phyloP scores from a whole-genome alignment of 1,140 invertebrate genomes.

The Oscheius sp. region DNA sequence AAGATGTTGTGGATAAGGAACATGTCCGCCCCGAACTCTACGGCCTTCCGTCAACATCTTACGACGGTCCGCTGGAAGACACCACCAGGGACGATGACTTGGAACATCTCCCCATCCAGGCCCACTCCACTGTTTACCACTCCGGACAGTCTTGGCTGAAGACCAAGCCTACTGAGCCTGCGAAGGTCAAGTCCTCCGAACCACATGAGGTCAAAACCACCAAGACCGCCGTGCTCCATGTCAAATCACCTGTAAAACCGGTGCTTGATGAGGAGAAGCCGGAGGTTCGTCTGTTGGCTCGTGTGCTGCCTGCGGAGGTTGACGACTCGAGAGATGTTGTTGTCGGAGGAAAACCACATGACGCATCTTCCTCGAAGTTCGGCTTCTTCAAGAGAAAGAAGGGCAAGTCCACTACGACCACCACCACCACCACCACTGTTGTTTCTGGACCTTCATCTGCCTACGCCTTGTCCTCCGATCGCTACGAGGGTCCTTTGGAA shows the following conservation, averaged over 20 bases:
- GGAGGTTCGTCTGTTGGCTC: constrained; percentile 7
- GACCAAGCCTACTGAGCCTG: background rate
- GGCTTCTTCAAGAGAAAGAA: constrained; percentile 22
- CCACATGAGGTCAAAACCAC: background rate
- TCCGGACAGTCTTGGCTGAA: background rate
- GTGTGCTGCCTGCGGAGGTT: background rate
- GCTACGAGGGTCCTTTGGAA: constrained; percentile 8
- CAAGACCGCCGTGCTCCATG: background rate
- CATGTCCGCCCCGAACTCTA: background rate
- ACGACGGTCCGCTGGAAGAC: background rate
- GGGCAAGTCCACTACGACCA: constrained; percentile 20
- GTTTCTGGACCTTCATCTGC: background rate
- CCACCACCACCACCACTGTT: too few relatives aligned
- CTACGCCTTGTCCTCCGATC: background rate
- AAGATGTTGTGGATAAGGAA: constrained; percentile 1
- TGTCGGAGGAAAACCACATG: background rate
- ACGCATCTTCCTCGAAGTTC: background rate
- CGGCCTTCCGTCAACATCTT: background rate
- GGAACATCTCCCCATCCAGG: background rate
- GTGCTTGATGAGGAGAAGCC: background rate
- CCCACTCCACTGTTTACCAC: background rate
- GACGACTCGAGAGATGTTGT: too few relatives aligned
- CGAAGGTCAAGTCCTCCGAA: too few relatives aligned
- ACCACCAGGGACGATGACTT: background rate
- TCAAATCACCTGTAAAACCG: background rate